These are phyloP conservation scores for Acanthoscelides obtectus DNA, from an alignment of 2,888 invertebrate genomes.

Conservation along the genomic window DNA sequence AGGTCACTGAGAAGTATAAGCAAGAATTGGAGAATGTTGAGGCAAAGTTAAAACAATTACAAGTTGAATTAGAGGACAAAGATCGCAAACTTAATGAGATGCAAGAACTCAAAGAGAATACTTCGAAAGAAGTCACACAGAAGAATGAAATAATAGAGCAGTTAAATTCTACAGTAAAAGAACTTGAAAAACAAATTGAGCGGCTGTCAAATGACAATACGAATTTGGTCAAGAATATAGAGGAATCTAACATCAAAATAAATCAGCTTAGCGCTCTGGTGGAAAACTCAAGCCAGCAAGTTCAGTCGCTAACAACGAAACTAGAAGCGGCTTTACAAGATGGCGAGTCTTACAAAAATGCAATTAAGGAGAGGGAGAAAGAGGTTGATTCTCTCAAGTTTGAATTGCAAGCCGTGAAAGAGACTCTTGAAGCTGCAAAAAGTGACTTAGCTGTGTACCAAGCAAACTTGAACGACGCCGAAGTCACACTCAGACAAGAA, in stretches of 20 bases:
- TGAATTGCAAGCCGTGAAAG: constrained; percentile 39
- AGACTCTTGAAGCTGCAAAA: constrained; percentile 33
- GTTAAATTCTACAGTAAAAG: background rate
- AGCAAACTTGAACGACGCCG: constrained; percentile 37
- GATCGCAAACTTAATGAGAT: constrained; percentile 22
- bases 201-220: background rate
- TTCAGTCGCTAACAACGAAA: background rate
- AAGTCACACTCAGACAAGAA: constrained; percentile 36
- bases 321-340: background rate
- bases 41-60: constrained; percentile 20
- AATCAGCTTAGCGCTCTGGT: background rate
- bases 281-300: background rate
- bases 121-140: constrained; percentile 7
- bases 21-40: constrained; percentile 3
- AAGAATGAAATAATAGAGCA: constrained; percentile 9
- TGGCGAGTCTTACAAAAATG: constrained; percentile 9
- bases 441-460: constrained; percentile 42
- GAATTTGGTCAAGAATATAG: background rate
- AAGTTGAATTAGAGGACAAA: constrained; percentile 15
- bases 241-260: background rate
- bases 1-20: background rate
- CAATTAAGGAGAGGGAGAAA: constrained; percentile 1
- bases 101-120: constrained; percentile 8
- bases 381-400: constrained; percentile 38
- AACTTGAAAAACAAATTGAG: background rate